Conservation (phyloP, 2,113 vertebrate genomes). For the Chaenogobius annularis region DNA sequence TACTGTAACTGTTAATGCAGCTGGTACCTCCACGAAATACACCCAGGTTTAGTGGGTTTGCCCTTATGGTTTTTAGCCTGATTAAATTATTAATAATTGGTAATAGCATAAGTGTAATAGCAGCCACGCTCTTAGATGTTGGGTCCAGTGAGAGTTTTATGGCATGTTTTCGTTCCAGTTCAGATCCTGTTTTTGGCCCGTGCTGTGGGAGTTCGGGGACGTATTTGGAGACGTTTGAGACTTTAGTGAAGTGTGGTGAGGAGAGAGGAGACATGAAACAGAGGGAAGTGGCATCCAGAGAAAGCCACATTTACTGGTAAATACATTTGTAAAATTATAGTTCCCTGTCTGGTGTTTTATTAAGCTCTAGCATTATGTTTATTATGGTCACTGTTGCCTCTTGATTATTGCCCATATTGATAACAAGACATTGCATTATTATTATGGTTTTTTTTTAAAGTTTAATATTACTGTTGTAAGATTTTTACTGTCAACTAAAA, state of each 20-base stretch:
- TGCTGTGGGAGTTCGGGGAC: conserved; percentile 9
- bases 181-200: neutral
- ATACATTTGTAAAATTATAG: neutral
- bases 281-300: neutral
- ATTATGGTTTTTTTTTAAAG: neutral
- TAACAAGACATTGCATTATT: neutral
- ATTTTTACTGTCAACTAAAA: neutral
- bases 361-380: neutral
- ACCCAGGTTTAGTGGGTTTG: neutral
- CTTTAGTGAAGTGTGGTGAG: neutral
- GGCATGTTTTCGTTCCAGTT: conserved; percentile 2
- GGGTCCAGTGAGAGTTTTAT: neutral
- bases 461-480: neutral
- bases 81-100: conserved; percentile 11
- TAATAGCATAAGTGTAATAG: conserved; percentile 2
- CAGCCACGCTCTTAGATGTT: neutral
- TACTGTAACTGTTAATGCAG: conserved; percentile 25
- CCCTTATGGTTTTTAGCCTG: neutral
- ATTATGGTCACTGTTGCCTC: neutral
- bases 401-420: neutral
- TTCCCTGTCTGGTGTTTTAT: neutral
- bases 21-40: neutral
- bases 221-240: neutral
- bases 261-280: neutral
- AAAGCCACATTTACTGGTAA: neutral